phyloP scores from a whole-genome alignment of 2,888 invertebrate species.

The Acheta domesticus region DNA sequence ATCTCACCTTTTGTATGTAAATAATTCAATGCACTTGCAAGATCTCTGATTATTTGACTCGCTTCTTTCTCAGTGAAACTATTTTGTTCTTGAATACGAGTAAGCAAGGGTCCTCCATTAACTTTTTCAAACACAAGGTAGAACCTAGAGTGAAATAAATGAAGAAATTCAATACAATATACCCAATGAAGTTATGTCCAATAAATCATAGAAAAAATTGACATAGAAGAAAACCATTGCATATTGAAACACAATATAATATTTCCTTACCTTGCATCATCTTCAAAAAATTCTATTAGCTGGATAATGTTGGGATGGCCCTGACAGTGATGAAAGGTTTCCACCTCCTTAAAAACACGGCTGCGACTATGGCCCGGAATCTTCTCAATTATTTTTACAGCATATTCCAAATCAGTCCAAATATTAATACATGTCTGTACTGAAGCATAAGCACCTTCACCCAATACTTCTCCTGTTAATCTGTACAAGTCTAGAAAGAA shows the following conservation, averaged over 20 bases:
- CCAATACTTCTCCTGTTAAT: constrained; percentile 91
- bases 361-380: constrained; percentile 90
- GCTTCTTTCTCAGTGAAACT: constrained; percentile 96
- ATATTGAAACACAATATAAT: not conserved
- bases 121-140: constrained; percentile 98
- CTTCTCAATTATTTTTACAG: constrained; percentile 96
- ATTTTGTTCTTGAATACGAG: constrained; percentile 87
- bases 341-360: constrained; percentile 96
- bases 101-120: constrained; percentile 88
- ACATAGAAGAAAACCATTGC: not conserved
- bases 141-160: constrained; percentile 52
- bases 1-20: constrained; percentile 81
- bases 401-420: constrained; percentile 89
- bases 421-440: constrained; percentile 91
- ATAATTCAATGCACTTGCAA: constrained; percentile 91
- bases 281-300: constrained; percentile 95
- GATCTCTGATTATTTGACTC: constrained; percentile 87
- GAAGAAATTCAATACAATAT: constrained; percentile 5
- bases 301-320: constrained; percentile 97
- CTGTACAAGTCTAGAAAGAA: constrained; percentile 79
- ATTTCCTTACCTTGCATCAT: constrained; percentile 68
- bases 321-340: constrained; percentile 97
- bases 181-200: not conserved
- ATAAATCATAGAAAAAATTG: constrained; percentile 20
- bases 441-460: constrained; percentile 94